Conservation (phyloP, 1,140 invertebrate genomes). For the Drosophila arawakana region DNA sequence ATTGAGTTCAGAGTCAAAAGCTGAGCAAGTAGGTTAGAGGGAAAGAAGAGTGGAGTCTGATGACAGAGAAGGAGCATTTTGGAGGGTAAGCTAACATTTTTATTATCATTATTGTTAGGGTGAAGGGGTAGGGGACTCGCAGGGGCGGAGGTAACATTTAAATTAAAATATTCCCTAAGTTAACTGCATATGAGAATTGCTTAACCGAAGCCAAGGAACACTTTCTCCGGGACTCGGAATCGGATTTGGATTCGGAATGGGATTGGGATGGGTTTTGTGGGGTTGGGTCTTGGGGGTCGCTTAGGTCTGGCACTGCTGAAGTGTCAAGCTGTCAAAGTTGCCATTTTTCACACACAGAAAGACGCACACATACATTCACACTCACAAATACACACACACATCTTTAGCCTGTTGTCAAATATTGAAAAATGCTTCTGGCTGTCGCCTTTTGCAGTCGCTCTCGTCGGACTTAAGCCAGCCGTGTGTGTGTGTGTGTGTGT, state of each 20-base stretch:
- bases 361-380: conserved; percentile 24
- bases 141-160: conserved; percentile 20
- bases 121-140: not conserved
- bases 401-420: conserved; percentile 66
- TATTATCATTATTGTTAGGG: conserved; percentile 35
- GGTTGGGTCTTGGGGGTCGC: not conserved
- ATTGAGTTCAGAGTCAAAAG: not conserved
- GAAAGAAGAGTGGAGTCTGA: not conserved
- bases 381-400: conserved; percentile 31
- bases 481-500: conserved; percentile 14
- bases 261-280: not conserved
- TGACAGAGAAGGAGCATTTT: too few species aligned
- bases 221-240: not conserved
- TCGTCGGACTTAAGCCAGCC: conserved; percentile 52
- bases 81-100: conserved; percentile 35
- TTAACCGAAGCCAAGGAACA: not conserved
- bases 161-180: conserved; percentile 68
- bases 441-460: conserved; percentile 20
- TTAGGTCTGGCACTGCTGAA: conserved; percentile 42
- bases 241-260: not conserved
- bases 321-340: conserved; percentile 80
- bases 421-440: conserved; percentile 72
- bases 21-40: not conserved
- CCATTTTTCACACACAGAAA: conserved; percentile 71
- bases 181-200: conserved; percentile 40